Evolutionary conservation across 1,140 invertebrate species (phyloP).

Genomic region (Pachyrhynchus sulphureomaculatus): DNA sequence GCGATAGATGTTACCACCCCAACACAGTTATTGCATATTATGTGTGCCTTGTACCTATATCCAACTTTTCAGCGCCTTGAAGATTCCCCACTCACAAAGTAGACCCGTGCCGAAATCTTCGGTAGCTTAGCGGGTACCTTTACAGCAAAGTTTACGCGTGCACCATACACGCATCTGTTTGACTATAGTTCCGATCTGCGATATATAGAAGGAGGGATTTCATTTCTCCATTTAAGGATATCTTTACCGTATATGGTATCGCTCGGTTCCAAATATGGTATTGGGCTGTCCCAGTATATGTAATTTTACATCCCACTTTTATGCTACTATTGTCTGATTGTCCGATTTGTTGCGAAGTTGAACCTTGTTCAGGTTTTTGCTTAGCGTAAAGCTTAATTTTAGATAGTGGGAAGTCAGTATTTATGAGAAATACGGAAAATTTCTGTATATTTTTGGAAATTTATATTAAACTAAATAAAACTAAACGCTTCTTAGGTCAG

Average conservation of each 20-base stretch:
- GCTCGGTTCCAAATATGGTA: slow-evolving; percentile 74
- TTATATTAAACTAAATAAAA: slow-evolving; percentile 28
- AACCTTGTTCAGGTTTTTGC: background rate
- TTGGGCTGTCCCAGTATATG: slow-evolving; percentile 60
- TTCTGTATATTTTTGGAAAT: slow-evolving; percentile 31
- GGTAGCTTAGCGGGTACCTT: slow-evolving; percentile 15
- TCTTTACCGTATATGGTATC: slow-evolving; percentile 72
- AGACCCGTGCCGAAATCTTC: slow-evolving; percentile 11
- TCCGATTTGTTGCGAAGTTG: background rate
- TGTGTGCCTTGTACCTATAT: no score
- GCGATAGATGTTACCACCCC: no score
- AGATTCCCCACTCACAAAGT: no score
- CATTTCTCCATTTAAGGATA: slow-evolving; percentile 71
- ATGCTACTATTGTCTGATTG: slow-evolving; percentile 39
- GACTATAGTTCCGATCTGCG: slow-evolving; percentile 34
- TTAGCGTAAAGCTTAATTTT: slow-evolving; percentile 4
- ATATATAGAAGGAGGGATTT: slow-evolving; percentile 61
- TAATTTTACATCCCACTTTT: slow-evolving; percentile 52
- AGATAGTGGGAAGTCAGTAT: background rate
- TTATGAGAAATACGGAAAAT: slow-evolving; percentile 7
- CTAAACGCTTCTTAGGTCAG: slow-evolving; percentile 39
- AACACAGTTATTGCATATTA: no score
- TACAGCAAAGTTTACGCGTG: slow-evolving; percentile 4
- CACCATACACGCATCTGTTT: slow-evolving; percentile 28
- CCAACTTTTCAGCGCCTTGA: no score